A percentile compares a stretch with the other conserved stretches of the same genome.
phyloP scores from a whole-genome alignment of 1,140 invertebrate species.

The Temnothorax nylanderi region DNA sequence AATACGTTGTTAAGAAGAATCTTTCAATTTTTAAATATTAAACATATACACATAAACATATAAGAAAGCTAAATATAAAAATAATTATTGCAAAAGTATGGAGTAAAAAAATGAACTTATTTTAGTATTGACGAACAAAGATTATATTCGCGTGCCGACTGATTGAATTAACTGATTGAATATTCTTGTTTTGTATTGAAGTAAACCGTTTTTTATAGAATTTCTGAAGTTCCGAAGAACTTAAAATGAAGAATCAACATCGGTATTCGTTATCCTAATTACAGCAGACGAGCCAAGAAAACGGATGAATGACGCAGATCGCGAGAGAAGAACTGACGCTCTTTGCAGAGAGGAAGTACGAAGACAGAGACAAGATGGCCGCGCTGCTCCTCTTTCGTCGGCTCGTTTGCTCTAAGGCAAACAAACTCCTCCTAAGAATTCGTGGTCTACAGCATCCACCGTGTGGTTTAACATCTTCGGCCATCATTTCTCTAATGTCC shows the following conservation, averaged over 20 bases:
- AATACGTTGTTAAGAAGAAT: not conserved
- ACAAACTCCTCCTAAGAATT: conserved; percentile 80
- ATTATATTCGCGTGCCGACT: not conserved
- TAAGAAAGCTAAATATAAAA: not conserved
- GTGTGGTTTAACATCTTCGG: not conserved
- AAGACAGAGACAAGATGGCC: conserved; percentile 78
- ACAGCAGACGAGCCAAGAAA: conserved; percentile 15
- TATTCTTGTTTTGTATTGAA: not conserved
- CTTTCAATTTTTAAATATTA: not conserved
- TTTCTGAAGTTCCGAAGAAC: not conserved
- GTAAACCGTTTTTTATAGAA: not conserved
- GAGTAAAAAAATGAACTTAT: not conserved
- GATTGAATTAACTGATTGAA: not conserved
- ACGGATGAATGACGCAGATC: not conserved
- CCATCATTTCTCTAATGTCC: conserved; percentile 2
- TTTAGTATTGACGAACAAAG: not conserved
- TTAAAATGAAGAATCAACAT: not conserved
- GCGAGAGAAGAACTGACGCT: not conserved
- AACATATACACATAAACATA: not conserved
- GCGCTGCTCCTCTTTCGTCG: conserved; percentile 79
- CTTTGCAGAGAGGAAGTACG: conserved; percentile 54
- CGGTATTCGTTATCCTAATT: conserved; percentile 12
- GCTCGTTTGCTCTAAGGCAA: conserved; percentile 78
- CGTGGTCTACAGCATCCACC: conserved; percentile 68
- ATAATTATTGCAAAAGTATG: not conserved